Evolutionary conservation across 2,113 vertebrate species (phyloP).

Genomic region (Serilophus lunatus): DNA sequence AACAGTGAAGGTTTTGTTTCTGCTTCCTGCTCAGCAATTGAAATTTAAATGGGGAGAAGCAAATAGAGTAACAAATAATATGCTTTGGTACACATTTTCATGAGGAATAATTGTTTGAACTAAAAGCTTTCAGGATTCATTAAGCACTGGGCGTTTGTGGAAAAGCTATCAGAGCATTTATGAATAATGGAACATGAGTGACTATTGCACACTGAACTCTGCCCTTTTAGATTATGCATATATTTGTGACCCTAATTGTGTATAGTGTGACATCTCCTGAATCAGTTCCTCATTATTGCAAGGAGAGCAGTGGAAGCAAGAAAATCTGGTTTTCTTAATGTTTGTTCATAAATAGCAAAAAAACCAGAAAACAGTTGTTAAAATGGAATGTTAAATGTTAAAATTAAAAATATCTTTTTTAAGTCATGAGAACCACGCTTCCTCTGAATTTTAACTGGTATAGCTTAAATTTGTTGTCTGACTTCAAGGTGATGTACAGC

Average conservation of each 20-base stretch:
- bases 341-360: neutral
- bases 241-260: slow-evolving; percentile 6
- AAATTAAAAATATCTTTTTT: neutral
- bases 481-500: neutral
- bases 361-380: neutral
- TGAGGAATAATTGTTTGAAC: slow-evolving; percentile 54
- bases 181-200: slow-evolving; percentile 43
- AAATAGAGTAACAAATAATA: slow-evolving; percentile 52
- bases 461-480: neutral
- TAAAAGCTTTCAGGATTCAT: slow-evolving; percentile 57
- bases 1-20: slow-evolving; percentile 27
- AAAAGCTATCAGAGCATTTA: slow-evolving; percentile 14
- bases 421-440: neutral
- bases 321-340: neutral
- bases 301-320: neutral
- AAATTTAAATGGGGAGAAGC: slow-evolving; percentile 40
- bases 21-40: slow-evolving; percentile 13
- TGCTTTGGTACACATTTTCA: slow-evolving; percentile 44
- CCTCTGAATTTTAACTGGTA: neutral
- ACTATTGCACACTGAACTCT: slow-evolving; percentile 28
- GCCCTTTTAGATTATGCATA: slow-evolving; percentile 15
- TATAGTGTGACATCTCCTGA: neutral
- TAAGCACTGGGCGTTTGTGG: neutral
- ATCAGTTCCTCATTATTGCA: neutral
- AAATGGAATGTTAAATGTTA: neutral